Evolutionary conservation across 2,888 invertebrate genomes (phyloP).

Genomic region (Orgyia antiqua): DNA sequence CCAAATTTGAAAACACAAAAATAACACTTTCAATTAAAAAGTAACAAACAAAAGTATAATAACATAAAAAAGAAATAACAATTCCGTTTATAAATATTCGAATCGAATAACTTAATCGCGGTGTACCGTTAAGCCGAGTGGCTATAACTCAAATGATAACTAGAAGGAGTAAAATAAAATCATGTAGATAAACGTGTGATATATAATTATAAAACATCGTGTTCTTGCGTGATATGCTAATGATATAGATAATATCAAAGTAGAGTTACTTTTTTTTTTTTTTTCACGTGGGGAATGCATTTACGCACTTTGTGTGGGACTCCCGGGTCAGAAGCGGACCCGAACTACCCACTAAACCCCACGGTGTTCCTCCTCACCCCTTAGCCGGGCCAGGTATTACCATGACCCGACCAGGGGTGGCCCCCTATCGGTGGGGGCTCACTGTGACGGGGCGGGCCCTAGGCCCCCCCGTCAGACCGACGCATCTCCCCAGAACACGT

Average conservation of each 20-base stretch:
- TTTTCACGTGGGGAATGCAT: neutral
- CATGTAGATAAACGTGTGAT: constrained; percentile 16
- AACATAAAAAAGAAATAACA: neutral
- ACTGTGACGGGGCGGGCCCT: too few relatives aligned
- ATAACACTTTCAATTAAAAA: constrained; percentile 1
- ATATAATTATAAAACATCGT: constrained; percentile 3
- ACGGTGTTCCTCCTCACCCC: too few relatives aligned
- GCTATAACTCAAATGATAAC: constrained; percentile 20
- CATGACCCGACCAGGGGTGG: too few relatives aligned
- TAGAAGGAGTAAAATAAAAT: too few relatives aligned
- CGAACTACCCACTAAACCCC: too few relatives aligned
- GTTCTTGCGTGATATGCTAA: constrained; percentile 4
- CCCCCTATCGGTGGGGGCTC: too few relatives aligned
- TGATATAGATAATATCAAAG: constrained; percentile 9
- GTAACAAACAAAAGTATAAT: neutral
- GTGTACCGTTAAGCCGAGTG: constrained; percentile 5
- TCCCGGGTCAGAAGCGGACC: too few relatives aligned
- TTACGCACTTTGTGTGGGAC: too few relatives aligned
- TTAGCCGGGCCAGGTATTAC: too few relatives aligned
- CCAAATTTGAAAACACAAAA: constrained; percentile 12
- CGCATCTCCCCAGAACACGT: too few relatives aligned
- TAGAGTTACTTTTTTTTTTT: constrained; percentile 5
- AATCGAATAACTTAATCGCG: neutral
- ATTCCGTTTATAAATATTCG: neutral
- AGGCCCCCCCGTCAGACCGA: too few relatives aligned